Conservation (phyloP, 2,113 vertebrate species). For the Sebastes schlegelii region DNA sequence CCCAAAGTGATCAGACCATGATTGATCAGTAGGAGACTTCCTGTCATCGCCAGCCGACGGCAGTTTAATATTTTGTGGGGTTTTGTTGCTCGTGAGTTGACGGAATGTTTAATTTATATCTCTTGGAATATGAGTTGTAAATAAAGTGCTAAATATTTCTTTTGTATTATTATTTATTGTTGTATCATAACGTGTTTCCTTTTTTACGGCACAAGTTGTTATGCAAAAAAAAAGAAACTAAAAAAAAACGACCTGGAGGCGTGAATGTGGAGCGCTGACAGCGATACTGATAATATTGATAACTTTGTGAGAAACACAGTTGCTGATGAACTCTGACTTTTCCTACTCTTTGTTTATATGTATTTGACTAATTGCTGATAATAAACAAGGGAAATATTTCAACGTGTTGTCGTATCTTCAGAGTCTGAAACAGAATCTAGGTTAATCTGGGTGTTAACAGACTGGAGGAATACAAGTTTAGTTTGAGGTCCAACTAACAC, state of each 20-base stretch:
- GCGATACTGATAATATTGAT: conserved; percentile 69
- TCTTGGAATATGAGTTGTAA: conserved; percentile 91
- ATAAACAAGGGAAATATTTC: conserved; percentile 86
- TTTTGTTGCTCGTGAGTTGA: conserved; percentile 74
- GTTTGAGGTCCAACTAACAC: not conserved
- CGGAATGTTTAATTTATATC: conserved; percentile 86
- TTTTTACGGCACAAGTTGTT: conserved; percentile 88
- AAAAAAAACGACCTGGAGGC: conserved; percentile 22
- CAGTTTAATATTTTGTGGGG: conserved; percentile 59
- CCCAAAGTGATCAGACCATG: conserved; percentile 19
- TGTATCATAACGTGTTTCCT: conserved; percentile 90
- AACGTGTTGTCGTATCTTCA: not conserved
- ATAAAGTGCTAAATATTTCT: conserved; percentile 87
- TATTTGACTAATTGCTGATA: conserved; percentile 93
- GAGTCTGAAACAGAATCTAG: not conserved
- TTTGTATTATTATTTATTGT: conserved; percentile 85
- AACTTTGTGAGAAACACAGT: conserved; percentile 78
- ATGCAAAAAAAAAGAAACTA: conserved; percentile 66
- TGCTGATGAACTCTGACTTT: conserved; percentile 73
- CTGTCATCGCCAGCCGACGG: conserved; percentile 49
- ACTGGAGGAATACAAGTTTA: not conserved
- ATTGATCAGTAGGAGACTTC: conserved; percentile 38
- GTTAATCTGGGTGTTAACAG: not conserved
- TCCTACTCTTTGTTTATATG: conserved; percentile 93
- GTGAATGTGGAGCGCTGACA: conserved; percentile 76